Base-by-base conservation (phyloP, 2,888 invertebrate species). In the Oegoconia quadripuncta region DNA sequence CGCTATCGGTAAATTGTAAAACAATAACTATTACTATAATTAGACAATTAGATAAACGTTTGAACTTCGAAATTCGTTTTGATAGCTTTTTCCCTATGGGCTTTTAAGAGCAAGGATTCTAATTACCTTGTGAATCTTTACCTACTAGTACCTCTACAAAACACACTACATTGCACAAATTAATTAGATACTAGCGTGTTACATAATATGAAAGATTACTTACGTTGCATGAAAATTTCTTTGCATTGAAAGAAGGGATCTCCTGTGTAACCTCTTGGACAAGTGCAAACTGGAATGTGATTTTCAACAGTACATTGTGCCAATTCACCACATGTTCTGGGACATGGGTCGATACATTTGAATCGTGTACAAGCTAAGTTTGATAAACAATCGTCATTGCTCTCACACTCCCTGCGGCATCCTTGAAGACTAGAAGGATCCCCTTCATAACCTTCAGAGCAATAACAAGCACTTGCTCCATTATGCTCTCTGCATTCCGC, bases 311-410 rank as follows among this genome's bases (percentile, higher is more conserved):
- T 89, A 61, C 96, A 96, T 60, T 93, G 91, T 5, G 96, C 95
- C 50, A 92, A 89, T 32, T 90, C 89, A 9, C 96, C 96, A 68
- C 97, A 97, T 13, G 94, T 93, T 50, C 93, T 93, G 0, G 92
- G 92, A 59, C 96, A 96, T 1, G 96, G 96, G 78, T 96, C 93
- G 16, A 93, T 89, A 64, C 97, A 97, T 76, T 95, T 95, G 59
- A 90, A 94, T 31, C 93, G 90, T 18, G 93, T 91, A 64, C 97
- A 97, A 12, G 95, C 92, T 45, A 93, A 81, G 42, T 89, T 88
- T 0, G 89, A 74, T n/a, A 89, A 77, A 58, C 96, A 96, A 49
- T 96, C 95, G 27, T 90, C 90, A 64, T 93, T 95, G 35, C 75
- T 82, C 77, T 95, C 95, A 64, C 96, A 96, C 76, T 96, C 95